Conservation (phyloP, 1,140 invertebrate genomes). For the Arctopsyche grandis region DNA sequence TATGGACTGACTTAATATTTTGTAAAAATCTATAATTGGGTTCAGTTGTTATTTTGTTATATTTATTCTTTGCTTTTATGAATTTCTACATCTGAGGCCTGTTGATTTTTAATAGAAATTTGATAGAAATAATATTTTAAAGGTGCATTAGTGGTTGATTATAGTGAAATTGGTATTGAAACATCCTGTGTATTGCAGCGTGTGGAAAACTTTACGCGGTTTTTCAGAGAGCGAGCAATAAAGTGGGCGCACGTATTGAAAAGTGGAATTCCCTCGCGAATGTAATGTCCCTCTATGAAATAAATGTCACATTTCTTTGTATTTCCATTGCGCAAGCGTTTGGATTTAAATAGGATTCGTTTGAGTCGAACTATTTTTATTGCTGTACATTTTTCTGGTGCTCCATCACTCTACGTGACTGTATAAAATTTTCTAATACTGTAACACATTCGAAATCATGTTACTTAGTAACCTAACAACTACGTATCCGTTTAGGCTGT, state of each 20-base stretch:
- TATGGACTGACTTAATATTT: too few species aligned
- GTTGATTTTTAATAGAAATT: too few species aligned
- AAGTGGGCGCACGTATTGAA: slow-evolving; percentile 49
- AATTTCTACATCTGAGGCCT: too few species aligned
- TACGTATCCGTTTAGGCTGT: too few species aligned
- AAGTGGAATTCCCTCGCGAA: slow-evolving; percentile 50
- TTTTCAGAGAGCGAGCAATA: slow-evolving; percentile 27
- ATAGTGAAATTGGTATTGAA: not conserved
- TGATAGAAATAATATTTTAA: too few species aligned
- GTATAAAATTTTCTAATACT: too few species aligned
- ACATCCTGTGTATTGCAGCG: not conserved
- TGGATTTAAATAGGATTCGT: slow-evolving; percentile 48
- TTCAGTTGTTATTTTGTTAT: too few species aligned
- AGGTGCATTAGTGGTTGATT: slow-evolving; percentile 28
- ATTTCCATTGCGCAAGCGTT: slow-evolving; percentile 35
- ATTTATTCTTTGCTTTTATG: too few species aligned
- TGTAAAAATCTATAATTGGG: too few species aligned
- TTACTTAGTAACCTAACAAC: too few species aligned
- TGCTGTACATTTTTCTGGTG: not conserved
- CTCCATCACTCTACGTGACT: not conserved
- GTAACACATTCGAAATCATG: too few species aligned
- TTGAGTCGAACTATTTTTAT: not conserved
- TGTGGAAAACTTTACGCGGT: slow-evolving; percentile 1
- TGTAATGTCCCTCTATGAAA: slow-evolving; percentile 48
- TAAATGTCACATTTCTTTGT: slow-evolving; percentile 53